Evolutionary conservation across 2,113 vertebrate genomes (phyloP).

Genomic region (Dermatemys mawii): DNA sequence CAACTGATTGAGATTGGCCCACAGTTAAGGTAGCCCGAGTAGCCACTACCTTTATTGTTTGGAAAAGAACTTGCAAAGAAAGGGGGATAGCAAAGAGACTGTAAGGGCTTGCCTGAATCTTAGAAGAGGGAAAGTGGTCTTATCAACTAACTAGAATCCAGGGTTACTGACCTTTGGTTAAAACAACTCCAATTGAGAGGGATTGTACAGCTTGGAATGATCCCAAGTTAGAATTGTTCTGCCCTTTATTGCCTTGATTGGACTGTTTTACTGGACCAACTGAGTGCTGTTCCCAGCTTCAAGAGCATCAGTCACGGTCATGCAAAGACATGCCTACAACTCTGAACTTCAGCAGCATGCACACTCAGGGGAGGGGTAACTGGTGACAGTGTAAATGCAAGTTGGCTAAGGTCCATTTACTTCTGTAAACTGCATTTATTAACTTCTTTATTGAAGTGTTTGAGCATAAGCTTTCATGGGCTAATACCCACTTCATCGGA

Average conservation of each 20-base stretch:
- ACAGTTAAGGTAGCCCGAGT: too few species aligned
- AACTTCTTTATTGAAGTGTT: neutral
- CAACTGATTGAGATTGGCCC: too few species aligned
- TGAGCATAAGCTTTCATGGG: too few species aligned
- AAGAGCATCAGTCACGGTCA: neutral
- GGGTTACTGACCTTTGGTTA: too few species aligned
- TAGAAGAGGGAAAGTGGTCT: too few species aligned
- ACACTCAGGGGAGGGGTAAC: neutral
- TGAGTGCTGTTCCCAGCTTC: neutral
- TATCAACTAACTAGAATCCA: too few species aligned
- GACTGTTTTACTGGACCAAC: neutral
- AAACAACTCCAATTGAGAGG: neutral
- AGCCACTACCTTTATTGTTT: too few species aligned
- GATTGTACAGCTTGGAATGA: neutral
- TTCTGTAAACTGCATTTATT: neutral
- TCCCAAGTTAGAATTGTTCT: neutral
- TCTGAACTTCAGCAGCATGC: neutral
- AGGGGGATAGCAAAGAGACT: too few species aligned
- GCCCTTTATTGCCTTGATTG: neutral
- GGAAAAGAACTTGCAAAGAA: too few species aligned
- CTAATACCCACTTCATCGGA: too few species aligned
- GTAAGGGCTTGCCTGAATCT: too few species aligned
- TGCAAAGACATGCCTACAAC: neutral
- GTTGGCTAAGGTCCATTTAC: neutral
- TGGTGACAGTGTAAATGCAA: neutral